Evolutionary conservation across 2,888 invertebrate species (phyloP).

Genomic region (Drosophila acutilabella): DNA sequence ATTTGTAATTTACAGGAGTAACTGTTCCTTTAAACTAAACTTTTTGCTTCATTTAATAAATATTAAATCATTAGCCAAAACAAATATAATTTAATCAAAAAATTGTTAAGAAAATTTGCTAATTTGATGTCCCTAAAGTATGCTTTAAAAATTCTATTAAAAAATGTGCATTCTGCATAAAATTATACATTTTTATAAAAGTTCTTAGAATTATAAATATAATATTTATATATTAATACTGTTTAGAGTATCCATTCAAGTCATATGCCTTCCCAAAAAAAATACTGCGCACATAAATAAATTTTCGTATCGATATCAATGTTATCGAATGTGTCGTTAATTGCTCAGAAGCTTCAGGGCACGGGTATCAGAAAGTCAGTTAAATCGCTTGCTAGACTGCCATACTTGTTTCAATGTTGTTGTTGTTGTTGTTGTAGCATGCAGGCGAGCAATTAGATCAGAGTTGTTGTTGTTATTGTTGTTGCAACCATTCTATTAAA

Average conservation of each 20-base stretch:
- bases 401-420: conserved; percentile 36
- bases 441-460: conserved; percentile 71
- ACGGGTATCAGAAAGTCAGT: conserved; percentile 51
- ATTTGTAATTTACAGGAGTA: no score
- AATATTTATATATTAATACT: no score
- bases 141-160: conserved; percentile 3
- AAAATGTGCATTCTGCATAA: no score
- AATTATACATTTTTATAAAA: no score
- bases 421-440: conserved; percentile 55
- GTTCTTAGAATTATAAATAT: no score
- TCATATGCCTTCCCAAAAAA: not conserved
- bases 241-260: not conserved
- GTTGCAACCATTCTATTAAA: conserved; percentile 64
- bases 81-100: no score
- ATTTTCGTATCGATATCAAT: conserved; percentile 12
- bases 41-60: no score
- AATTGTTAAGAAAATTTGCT: no score
- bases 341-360: conserved; percentile 46
- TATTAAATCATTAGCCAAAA: no score
- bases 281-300: conserved; percentile 7
- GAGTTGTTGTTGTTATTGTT: conserved; percentile 35
- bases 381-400: conserved; percentile 17
- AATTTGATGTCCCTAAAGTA: conserved; percentile 16
- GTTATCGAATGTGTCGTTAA: conserved; percentile 51
- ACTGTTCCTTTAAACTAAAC: no score